phyloP scores from a whole-genome alignment of 2,113 vertebrate genomes.

The Takifugu flavidus region DNA sequence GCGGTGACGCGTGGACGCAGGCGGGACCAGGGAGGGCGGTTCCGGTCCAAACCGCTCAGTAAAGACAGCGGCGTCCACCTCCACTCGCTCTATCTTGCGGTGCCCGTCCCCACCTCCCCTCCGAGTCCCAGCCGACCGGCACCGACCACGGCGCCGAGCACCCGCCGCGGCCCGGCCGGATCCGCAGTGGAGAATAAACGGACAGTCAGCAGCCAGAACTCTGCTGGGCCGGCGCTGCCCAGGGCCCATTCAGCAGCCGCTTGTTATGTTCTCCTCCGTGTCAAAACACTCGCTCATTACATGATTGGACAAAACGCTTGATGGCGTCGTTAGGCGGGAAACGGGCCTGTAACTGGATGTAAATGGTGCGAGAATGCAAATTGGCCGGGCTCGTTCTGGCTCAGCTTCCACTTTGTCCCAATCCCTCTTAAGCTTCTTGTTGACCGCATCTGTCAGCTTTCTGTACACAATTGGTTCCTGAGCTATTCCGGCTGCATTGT shows the following conservation, averaged over 20 bases:
- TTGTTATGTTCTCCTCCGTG: slow-evolving; percentile 45
- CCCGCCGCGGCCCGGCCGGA: too few relatives aligned
- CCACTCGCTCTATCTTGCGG: neutral
- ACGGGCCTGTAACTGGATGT: slow-evolving; percentile 54
- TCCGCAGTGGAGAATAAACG: slow-evolving; percentile 21
- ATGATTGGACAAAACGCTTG: slow-evolving; percentile 51
- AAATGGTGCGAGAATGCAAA: slow-evolving; percentile 67
- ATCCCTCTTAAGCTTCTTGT: slow-evolving; percentile 74
- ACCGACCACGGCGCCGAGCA: too few relatives aligned
- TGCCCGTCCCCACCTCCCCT: slow-evolving; percentile 1
- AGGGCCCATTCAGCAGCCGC: slow-evolving; percentile 49
- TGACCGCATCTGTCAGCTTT: slow-evolving; percentile 67
- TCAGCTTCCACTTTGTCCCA: slow-evolving; percentile 54
- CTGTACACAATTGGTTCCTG: slow-evolving; percentile 70
- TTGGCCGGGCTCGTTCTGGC: slow-evolving; percentile 56
- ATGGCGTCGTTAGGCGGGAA: slow-evolving; percentile 62
- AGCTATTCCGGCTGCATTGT: slow-evolving; percentile 66
- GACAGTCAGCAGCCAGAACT: slow-evolving; percentile 43
- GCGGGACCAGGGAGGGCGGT: too few relatives aligned
- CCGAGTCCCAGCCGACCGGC: slow-evolving; percentile 23
- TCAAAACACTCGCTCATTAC: slow-evolving; percentile 61
- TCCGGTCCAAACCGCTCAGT: too few relatives aligned
- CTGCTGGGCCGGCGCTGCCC: slow-evolving; percentile 35
- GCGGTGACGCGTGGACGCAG: too few relatives aligned
- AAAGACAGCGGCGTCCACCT: too few relatives aligned